Evolutionary conservation across 2,888 invertebrate genomes (phyloP), one percentile per base, ranked within the genome.

Genomic region (Stenurella melanura): DNA sequence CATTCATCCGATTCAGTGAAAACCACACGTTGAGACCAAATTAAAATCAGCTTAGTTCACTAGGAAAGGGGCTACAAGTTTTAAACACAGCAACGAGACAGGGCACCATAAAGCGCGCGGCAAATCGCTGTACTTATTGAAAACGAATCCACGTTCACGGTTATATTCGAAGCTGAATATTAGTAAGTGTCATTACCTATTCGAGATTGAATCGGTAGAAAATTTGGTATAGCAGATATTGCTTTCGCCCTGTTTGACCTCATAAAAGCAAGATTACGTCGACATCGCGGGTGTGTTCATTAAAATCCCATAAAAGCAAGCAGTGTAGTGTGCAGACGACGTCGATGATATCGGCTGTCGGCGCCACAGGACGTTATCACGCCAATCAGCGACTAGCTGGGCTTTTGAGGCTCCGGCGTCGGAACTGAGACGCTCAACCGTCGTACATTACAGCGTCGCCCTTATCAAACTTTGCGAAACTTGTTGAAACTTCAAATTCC

Each of bases 281-380:
- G 72, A 30, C 63, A 61, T 54, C 60, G 73, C 72, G 74, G 74
- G 77, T 78, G 83, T 83, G 86, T 87, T 87, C 88, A 88, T 88
- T 87, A 87, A 87, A 88, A 86, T 83, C 84, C 83, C 85, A 86
- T 88, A 87, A 87, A 87, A 85, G 82, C 77, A 80, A 83, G 82
- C 81, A 78, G 78, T 74, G 82, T 78, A 74, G 76, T 73, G 78
- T 78, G 82, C 74, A 78, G 80, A 82, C 84, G 83, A 84, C 85
- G 84, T 83, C 84, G 86, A 86, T 85, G 83, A 80, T 86, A 86
- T 86, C 85, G 83, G 81, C 79, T 83, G 83, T 83, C 77, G 86
- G 85, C 86, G 86, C 85, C 86, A 84, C 84, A 81, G 82, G 84
- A 85, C 84, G 83, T 82, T 86, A 86, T 86, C 86, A 81, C 82